Conservation (phyloP, 2,113 vertebrate species). For the Engystomops pustulosus region DNA sequence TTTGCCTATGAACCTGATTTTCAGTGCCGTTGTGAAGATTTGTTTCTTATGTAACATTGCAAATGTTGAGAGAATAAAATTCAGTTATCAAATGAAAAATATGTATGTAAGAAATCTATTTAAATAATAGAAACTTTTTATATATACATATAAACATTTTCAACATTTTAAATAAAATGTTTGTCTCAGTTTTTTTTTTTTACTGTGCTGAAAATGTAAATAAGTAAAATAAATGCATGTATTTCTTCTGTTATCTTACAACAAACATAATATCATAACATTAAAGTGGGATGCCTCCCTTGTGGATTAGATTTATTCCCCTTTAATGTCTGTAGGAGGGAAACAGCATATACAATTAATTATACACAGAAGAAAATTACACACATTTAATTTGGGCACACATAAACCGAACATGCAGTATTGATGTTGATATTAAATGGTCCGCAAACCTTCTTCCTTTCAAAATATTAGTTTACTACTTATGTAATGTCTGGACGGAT, state of each 20-base stretch:
- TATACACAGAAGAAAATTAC: slow-evolving; percentile 35
- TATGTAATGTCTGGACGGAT: neutral
- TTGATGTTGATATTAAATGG: slow-evolving; percentile 17
- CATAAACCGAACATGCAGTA: slow-evolving; percentile 31
- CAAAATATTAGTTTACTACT: neutral
- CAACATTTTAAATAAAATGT: neutral
- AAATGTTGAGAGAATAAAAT: neutral
- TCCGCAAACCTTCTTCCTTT: neutral
- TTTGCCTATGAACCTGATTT: neutral
- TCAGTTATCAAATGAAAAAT: neutral
- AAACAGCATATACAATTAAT: slow-evolving; percentile 33
- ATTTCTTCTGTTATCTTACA: slow-evolving; percentile 16
- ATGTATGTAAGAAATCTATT: neutral
- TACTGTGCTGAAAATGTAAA: slow-evolving; percentile 6
- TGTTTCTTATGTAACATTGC: neutral
- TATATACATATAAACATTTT: neutral
- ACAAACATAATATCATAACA: slow-evolving; percentile 21
- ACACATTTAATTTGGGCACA: slow-evolving; percentile 22
- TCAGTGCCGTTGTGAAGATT: neutral
- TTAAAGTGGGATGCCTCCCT: slow-evolving; percentile 7
- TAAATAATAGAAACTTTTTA: neutral
- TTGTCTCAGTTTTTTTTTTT: no score
- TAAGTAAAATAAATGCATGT: neutral
- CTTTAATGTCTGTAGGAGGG: slow-evolving; percentile 34
- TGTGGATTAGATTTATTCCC: slow-evolving; percentile 36